Conservation (phyloP, 2,797 vertebrate genomes). For the Poeciliopsis turneri region DNA sequence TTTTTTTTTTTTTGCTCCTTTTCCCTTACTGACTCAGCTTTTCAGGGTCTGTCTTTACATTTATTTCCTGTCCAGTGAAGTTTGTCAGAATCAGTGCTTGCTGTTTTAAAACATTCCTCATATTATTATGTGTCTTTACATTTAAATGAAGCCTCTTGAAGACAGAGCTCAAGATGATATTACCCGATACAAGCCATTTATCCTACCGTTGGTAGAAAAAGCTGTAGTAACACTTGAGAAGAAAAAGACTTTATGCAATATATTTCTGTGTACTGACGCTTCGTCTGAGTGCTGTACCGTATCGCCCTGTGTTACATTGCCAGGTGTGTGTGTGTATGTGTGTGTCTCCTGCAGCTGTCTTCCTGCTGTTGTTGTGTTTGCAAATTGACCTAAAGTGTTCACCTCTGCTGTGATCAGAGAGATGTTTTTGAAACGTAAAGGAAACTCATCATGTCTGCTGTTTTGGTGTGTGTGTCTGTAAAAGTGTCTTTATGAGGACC, state of each 20-base stretch:
- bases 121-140: slow-evolving; percentile 5
- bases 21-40: neutral
- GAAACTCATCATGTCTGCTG: neutral
- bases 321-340: slow-evolving; percentile 32
- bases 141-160: neutral
- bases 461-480: neutral
- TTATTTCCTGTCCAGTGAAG: slow-evolving; percentile 3
- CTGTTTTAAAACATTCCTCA: slow-evolving; percentile 58
- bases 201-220: slow-evolving; percentile 61
- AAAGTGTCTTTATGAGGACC: slow-evolving; percentile 16
- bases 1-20: neutral
- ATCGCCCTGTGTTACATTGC: slow-evolving; percentile 3
- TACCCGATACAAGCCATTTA: slow-evolving; percentile 69
- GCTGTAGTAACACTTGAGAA: slow-evolving; percentile 67
- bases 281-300: slow-evolving; percentile 43
- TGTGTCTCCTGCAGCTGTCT: slow-evolving; percentile 16
- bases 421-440: slow-evolving; percentile 16
- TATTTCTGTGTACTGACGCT: slow-evolving; percentile 43
- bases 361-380: slow-evolving; percentile 5
- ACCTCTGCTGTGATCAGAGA: slow-evolving; percentile 13
- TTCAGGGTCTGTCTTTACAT: neutral
- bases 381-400: neutral
- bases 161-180: slow-evolving; percentile 27
- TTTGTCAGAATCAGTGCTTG: slow-evolving; percentile 5
- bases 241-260: slow-evolving; percentile 72